Percentiles rank a stretch among this genome's conserved stretches.
Evolutionary conservation across 2,888 invertebrate genomes (phyloP).

Genomic region (Chironomus tentans): DNA sequence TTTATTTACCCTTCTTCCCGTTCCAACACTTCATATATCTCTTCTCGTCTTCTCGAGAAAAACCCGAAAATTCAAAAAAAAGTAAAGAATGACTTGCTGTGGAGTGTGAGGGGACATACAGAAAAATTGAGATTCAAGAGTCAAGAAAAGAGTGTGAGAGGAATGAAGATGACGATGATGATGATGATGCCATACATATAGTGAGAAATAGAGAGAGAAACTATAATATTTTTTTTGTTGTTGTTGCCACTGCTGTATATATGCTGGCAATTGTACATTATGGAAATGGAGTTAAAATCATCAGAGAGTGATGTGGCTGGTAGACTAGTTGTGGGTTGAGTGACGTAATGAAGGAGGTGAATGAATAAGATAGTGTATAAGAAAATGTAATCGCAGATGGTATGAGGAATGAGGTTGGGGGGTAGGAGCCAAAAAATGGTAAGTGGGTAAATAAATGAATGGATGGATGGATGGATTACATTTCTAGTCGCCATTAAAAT

Average conservation of each 20-base stretch:
- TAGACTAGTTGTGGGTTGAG: background rate
- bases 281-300: background rate
- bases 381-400: background rate
- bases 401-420: background rate
- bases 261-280: background rate
- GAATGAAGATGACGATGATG: background rate
- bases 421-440: no score
- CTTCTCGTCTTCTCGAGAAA: no score
- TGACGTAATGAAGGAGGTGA: conserved; percentile 13
- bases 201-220: background rate
- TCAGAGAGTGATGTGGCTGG: background rate
- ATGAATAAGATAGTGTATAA: background rate
- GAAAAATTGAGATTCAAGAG: background rate
- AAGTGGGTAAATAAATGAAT: no score
- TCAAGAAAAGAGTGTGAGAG: background rate
- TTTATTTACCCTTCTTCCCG: background rate
- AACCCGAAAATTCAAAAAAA: background rate
- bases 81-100: background rate
- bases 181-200: background rate
- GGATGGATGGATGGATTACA: conserved; percentile 6
- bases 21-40: no score
- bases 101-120: background rate
- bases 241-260: background rate
- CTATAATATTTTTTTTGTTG: background rate
- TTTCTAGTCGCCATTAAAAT: conserved; percentile 24